Conservation (phyloP, 2,888 invertebrate species). For the Ellobium chinense region DNA sequence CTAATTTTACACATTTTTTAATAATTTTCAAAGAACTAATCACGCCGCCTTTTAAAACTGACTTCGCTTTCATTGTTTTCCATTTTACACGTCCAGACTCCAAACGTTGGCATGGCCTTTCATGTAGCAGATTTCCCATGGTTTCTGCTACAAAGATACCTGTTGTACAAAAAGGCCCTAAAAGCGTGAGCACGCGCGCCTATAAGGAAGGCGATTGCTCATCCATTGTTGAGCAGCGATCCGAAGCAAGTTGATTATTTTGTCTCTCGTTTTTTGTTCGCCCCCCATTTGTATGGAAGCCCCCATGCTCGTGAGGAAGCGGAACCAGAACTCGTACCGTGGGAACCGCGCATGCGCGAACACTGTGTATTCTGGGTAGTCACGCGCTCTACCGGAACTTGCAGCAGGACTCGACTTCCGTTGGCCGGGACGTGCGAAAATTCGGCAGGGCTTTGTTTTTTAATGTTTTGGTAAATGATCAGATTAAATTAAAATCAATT, state of each 20-base stretch:
- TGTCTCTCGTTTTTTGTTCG: neutral
- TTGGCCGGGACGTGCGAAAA: slow-evolving; percentile 29
- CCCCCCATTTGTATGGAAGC: neutral
- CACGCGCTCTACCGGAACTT: slow-evolving; percentile 42
- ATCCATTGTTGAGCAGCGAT: slow-evolving; percentile 1
- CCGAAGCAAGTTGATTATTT: slow-evolving; percentile 3
- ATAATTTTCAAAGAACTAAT: no score
- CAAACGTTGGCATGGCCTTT: no score
- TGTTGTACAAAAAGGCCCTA: slow-evolving; percentile 9
- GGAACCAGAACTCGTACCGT: slow-evolving; percentile 36
- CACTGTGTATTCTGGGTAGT: slow-evolving; percentile 23
- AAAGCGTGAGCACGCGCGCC: neutral
- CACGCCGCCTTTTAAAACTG: no score
- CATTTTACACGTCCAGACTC: no score
- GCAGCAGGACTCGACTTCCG: slow-evolving; percentile 21
- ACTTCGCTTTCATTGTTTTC: no score
- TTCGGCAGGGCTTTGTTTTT: slow-evolving; percentile 35
- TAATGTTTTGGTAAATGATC: slow-evolving; percentile 29
- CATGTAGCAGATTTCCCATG: no score
- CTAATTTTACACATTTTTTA: no score
- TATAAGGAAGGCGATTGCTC: neutral
- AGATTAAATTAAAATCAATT: slow-evolving; percentile 45
- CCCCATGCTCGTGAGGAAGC: slow-evolving; percentile 8
- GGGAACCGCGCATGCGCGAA: slow-evolving; percentile 42
- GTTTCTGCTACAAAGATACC: neutral